Evolutionary conservation across 1,140 invertebrate species (phyloP).

Genomic region (Akabosia matsudoensis): DNA sequence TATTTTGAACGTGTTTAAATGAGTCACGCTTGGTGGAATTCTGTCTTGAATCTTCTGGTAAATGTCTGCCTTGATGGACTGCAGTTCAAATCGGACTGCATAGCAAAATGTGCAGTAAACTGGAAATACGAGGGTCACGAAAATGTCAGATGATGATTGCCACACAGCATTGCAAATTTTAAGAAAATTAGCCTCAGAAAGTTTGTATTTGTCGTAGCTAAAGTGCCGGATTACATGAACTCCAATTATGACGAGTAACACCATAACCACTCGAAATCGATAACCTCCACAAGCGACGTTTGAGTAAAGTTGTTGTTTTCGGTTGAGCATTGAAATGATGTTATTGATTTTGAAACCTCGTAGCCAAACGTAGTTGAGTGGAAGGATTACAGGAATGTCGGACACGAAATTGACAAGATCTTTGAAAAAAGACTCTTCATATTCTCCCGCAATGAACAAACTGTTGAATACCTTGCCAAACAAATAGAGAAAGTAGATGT

Average conservation of each 20-base stretch:
- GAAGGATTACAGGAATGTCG: conserved; percentile 24
- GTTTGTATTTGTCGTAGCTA: background rate
- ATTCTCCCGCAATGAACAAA: conserved; percentile 13
- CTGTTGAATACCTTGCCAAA: conserved; percentile 12
- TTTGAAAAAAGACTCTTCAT: background rate
- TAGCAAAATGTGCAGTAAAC: conserved; percentile 33
- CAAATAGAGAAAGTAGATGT: conserved; percentile 10
- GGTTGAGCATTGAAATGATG: background rate
- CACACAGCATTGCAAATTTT: background rate
- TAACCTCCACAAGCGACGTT: background rate
- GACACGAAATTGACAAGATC: background rate
- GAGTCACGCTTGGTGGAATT: background rate
- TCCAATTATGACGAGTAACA: conserved; percentile 22
- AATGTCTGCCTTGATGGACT: background rate
- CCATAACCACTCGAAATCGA: conserved; percentile 6
- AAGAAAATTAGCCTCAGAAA: background rate
- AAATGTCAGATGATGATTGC: background rate
- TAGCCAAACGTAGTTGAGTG: conserved; percentile 36
- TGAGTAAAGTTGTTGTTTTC: background rate
- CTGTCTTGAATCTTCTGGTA: conserved; percentile 8
- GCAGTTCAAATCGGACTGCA: conserved; percentile 13
- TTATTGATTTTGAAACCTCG: conserved; percentile 27
- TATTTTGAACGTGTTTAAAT: conserved; percentile 25
- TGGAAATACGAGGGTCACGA: conserved; percentile 26
- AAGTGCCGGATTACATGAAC: conserved; percentile 25